Evolutionary conservation across 92 coral and sea anemone genomes (phyloP).

Genomic region (Virgularia gustaviana): DNA sequence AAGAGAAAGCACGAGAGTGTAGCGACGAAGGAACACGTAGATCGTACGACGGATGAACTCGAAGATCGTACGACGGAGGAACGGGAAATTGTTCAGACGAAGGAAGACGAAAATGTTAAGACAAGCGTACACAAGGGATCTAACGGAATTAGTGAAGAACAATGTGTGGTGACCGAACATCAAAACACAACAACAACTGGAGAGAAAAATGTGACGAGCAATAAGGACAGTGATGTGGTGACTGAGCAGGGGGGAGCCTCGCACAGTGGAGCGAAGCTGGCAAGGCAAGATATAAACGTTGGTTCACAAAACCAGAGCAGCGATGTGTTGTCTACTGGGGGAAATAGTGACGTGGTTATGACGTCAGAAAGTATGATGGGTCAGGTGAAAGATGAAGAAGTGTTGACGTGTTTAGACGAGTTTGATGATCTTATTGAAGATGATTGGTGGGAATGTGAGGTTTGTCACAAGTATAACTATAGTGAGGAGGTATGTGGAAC

Average conservation of each 20-base stretch:
- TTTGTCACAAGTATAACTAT: slow-evolving; percentile 18
- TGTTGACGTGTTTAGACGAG: not conserved
- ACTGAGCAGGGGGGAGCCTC: too few relatives aligned
- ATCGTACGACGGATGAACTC: not conserved
- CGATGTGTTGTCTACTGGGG: slow-evolving; percentile 4
- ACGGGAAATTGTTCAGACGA: not conserved
- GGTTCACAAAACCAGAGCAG: not conserved
- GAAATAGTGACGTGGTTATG: slow-evolving; percentile 23
- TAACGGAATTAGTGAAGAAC: too few relatives aligned
- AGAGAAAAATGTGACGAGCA: slow-evolving; percentile 33
- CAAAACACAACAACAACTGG: not conserved
- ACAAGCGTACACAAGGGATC: not conserved
- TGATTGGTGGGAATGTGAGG: slow-evolving; percentile 3
- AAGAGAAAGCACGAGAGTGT: not conserved
- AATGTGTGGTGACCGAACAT: too few relatives aligned
- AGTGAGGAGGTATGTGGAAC: slow-evolving; percentile 2
- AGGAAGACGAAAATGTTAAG: not conserved
- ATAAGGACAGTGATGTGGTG: too few relatives aligned
- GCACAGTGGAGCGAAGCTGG: too few relatives aligned
- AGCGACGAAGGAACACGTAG: not conserved
- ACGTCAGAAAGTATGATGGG: slow-evolving; percentile 29
- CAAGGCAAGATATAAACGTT: not conserved
- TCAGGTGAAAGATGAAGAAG: not conserved
- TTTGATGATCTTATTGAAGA: slow-evolving; percentile 21
- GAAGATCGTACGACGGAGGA: not conserved